Percentiles rank a stretch among this genome's conserved stretches.
Conservation (phyloP, 2,888 invertebrate species). For the Noctua janthe region DNA sequence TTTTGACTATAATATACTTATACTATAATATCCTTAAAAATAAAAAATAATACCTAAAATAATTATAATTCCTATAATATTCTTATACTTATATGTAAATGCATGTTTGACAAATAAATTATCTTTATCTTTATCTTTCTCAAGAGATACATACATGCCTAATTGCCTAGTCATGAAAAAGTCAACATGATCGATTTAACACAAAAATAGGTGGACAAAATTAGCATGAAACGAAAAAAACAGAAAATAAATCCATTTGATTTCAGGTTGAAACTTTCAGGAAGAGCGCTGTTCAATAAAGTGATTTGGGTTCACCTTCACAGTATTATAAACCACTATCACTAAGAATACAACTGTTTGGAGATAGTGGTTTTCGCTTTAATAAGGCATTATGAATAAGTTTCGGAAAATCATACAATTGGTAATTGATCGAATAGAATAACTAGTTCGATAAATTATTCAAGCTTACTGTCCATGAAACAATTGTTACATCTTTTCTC, state of each 20-base stretch:
- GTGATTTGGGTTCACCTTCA: neutral
- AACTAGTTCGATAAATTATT: neutral
- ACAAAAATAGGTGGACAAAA: neutral
- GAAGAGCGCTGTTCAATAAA: neutral
- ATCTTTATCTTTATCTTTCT: no score
- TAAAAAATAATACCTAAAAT: no score
- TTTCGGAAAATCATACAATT: no score
- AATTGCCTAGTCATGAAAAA: neutral
- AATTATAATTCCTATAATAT: no score
- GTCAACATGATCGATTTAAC: neutral
- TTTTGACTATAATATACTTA: no score
- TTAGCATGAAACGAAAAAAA: neutral
- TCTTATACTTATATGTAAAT: no score
- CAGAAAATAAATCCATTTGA: neutral
- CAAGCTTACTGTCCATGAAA: slow-evolving; percentile 11
- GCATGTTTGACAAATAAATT: no score
- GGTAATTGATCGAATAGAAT: no score
- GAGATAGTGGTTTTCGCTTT: neutral
- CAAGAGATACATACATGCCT: neutral
- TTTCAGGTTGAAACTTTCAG: neutral
- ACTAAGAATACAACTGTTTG: neutral
- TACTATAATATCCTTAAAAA: no score
- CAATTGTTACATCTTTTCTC: slow-evolving; percentile 8
- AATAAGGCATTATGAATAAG: neutral
- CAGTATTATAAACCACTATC: neutral